Conservation (phyloP, 2,113 vertebrate genomes). For the Aegithalos caudatus region DNA sequence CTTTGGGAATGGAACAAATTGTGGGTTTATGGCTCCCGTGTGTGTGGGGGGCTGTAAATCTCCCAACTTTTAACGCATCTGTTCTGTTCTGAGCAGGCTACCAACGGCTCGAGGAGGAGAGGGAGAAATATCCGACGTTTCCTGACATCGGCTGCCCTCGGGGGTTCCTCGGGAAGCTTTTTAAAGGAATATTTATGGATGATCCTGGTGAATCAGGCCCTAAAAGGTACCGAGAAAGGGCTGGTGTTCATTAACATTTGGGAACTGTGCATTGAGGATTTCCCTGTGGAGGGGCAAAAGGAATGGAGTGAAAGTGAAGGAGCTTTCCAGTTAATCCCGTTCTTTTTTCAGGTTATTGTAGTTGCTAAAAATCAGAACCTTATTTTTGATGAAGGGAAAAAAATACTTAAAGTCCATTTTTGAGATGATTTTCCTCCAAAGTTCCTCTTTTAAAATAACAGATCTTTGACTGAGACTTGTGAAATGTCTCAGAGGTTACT, state of each 20-base stretch:
- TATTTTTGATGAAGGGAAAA: background rate
- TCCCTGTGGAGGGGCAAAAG: constrained; percentile 57
- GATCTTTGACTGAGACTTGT: background rate
- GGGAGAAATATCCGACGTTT: constrained; percentile 52
- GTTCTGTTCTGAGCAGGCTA: constrained; percentile 20
- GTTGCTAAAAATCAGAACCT: constrained; percentile 14
- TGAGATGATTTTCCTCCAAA: background rate
- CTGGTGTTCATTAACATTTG: constrained; percentile 68
- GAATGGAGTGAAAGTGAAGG: constrained; percentile 64
- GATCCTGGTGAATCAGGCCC: constrained; percentile 51
- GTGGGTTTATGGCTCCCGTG: constrained; percentile 48
- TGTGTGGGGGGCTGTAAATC: constrained; percentile 15
- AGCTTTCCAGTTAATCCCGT: constrained; percentile 50
- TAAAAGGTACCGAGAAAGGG: constrained; percentile 39
- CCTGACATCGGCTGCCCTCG: constrained; percentile 26
- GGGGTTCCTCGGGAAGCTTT: constrained; percentile 51
- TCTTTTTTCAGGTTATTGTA: background rate
- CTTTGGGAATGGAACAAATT: constrained; percentile 63
- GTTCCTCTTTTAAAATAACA: background rate
- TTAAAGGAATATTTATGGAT: constrained; percentile 71
- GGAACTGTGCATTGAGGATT: constrained; percentile 37
- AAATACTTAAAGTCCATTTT: background rate
- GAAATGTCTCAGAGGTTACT: background rate
- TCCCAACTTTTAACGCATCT: constrained; percentile 23
- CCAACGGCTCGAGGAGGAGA: constrained; percentile 17